Evolutionary conservation across 2,113 vertebrate genomes (phyloP).

Genomic region (Daboia siamensis): DNA sequence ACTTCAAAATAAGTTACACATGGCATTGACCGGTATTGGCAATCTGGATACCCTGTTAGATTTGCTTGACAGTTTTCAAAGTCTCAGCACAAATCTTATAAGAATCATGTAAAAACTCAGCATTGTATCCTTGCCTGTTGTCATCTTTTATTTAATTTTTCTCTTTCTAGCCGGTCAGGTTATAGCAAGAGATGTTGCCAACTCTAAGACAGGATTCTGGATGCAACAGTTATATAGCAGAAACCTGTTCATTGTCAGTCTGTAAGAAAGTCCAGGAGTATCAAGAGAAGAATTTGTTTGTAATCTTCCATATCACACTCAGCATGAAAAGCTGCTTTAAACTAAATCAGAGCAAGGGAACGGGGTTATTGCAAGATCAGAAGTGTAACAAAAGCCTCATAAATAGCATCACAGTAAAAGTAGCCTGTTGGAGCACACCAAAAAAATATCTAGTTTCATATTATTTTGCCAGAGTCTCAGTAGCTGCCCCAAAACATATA

Average conservation of each 20-base stretch:
- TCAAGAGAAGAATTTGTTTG: background rate
- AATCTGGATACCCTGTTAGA: background rate
- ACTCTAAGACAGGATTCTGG: background rate
- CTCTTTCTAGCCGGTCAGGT: conserved; percentile 15
- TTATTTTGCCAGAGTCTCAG: background rate
- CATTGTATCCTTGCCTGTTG: background rate
- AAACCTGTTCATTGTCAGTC: background rate
- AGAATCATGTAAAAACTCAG: background rate
- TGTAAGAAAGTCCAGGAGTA: background rate
- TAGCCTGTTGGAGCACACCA: background rate
- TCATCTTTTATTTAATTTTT: conserved; percentile 9
- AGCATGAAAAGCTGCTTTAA: background rate
- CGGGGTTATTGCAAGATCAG: background rate
- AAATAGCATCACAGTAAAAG: background rate
- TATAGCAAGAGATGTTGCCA: conserved; percentile 1
- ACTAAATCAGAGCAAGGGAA: background rate
- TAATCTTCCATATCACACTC: background rate
- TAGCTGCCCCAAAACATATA: background rate
- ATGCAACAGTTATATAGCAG: conserved; percentile 25
- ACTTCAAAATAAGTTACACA: background rate
- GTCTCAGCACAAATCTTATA: conserved; percentile 5
- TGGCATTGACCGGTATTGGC: background rate
- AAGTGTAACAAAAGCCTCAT: background rate
- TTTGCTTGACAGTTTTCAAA: conserved; percentile 18
- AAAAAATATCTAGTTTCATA: background rate